A percentile compares a stretch with the other conserved stretches of the same genome.
Evolutionary conservation across 2,888 invertebrate species (phyloP).

Genomic region (Chouioia cunea): DNA sequence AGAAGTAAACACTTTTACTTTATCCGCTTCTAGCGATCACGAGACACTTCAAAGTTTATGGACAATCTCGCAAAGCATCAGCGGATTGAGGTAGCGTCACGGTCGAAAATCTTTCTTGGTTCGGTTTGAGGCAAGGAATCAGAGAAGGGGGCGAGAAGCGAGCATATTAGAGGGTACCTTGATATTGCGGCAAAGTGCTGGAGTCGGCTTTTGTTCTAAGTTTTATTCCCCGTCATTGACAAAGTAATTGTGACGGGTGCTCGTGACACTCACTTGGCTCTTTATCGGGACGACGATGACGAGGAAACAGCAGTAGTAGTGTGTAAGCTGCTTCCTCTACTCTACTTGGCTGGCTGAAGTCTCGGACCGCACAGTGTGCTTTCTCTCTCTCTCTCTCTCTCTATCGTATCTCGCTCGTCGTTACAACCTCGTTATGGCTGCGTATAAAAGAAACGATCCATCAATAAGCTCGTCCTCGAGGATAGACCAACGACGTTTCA

Average conservation of each 20-base stretch:
- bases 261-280: slow-evolving; percentile 27
- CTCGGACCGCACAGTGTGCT: not conserved
- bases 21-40: no score
- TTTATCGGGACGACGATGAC: slow-evolving; percentile 26
- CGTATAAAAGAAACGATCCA: slow-evolving; percentile 52
- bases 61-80: no score
- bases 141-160: no score
- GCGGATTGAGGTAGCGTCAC: no score
- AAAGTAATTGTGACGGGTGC: slow-evolving; percentile 39
- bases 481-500: slow-evolving; percentile 22
- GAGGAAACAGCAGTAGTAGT: no score
- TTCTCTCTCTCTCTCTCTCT: slow-evolving; percentile 2
- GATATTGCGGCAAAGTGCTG: no score
- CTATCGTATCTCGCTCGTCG: slow-evolving; percentile 21
- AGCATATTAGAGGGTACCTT: no score
- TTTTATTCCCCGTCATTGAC: slow-evolving; percentile 37
- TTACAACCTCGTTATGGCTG: slow-evolving; percentile 39
- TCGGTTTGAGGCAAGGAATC: no score
- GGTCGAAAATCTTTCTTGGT: no score
- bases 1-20: no score
- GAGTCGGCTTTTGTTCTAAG: not conserved
- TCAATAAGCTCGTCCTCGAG: slow-evolving; percentile 46
- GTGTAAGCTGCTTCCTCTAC: slow-evolving; percentile 38
- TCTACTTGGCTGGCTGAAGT: no score
- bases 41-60: no score